phyloP scores from a whole-genome alignment of 2,797 vertebrate species.

The Chrosomus eos region DNA sequence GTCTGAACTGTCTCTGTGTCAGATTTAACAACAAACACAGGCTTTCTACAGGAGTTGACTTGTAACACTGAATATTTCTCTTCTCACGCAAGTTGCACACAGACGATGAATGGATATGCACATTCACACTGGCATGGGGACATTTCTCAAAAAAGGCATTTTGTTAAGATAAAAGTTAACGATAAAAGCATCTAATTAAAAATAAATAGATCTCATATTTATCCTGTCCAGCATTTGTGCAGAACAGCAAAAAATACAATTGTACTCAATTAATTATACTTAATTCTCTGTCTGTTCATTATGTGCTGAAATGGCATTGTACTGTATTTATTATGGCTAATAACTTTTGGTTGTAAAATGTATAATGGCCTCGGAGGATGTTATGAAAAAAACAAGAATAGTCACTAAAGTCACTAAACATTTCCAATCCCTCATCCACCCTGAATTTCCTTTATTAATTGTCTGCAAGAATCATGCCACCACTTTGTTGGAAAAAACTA shows the following conservation, averaged over 20 bases:
- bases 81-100: not conserved
- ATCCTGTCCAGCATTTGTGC: too few relatives aligned
- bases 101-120: not conserved
- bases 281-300: not conserved
- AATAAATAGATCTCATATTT: too few relatives aligned
- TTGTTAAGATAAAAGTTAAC: not conserved
- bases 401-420: not conserved
- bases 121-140: not conserved
- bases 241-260: too few relatives aligned
- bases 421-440: not conserved
- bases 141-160: not conserved
- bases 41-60: not conserved
- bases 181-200: not conserved
- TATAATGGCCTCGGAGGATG: not conserved
- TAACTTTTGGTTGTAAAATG: too few relatives aligned
- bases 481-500: too few relatives aligned
- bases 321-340: not conserved
- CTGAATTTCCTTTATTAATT: not conserved
- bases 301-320: not conserved
- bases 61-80: not conserved
- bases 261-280: fast-evolving
- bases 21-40: not conserved
- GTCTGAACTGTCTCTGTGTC: not conserved
- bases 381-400: not conserved
- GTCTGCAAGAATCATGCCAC: not conserved